phyloP scores from a whole-genome alignment of 2,113 vertebrate genomes.

The Panthera leo region DNA sequence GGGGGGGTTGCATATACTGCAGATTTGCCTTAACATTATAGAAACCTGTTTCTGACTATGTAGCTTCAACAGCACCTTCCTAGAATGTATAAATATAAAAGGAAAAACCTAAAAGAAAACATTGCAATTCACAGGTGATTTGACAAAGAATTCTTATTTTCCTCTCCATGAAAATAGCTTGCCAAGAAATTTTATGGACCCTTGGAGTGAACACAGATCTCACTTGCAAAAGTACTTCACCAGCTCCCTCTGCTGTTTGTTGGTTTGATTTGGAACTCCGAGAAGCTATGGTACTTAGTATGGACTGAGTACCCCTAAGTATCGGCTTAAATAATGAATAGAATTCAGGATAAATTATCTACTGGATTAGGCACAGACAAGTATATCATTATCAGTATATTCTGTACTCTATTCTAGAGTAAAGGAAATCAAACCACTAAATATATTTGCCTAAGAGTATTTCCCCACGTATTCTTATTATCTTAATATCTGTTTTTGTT shows the following conservation, averaged over 20 bases:
- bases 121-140: neutral
- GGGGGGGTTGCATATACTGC: neutral
- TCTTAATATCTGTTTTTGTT: neutral
- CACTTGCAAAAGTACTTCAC: neutral
- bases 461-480: neutral
- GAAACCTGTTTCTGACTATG: neutral
- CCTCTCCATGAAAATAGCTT: neutral
- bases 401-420: neutral
- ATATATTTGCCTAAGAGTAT: neutral
- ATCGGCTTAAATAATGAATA: neutral
- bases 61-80: neutral
- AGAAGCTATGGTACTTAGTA: neutral
- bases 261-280: neutral
- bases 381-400: neutral
- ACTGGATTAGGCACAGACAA: neutral
- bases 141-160: neutral
- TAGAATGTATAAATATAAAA: neutral
- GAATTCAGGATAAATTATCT: neutral
- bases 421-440: neutral
- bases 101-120: neutral
- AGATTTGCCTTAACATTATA: neutral
- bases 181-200: neutral
- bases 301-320: no score
- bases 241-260: conserved; percentile 31
- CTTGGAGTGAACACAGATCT: neutral